Evolutionary conservation across 2,113 vertebrate genomes (phyloP), one percentile per base, ranked within the genome.

Genomic region (Catharus bicknelli): DNA sequence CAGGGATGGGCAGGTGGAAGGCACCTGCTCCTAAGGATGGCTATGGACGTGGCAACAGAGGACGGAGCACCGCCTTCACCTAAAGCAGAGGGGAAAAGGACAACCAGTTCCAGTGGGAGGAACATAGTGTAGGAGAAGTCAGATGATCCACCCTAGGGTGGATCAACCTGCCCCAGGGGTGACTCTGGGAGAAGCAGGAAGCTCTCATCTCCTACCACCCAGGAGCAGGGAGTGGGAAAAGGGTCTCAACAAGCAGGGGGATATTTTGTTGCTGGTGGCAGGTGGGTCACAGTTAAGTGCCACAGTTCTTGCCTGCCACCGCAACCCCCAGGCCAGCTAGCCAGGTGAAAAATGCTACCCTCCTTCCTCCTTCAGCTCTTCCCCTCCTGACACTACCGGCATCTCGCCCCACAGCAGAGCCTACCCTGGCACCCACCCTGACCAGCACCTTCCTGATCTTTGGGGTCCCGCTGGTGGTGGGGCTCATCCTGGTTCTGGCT

Each of bases 401-500:
- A 3, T 94, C 91, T 96, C 1, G 0, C 27, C 69, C 75, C 83
- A 86, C 96, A 95, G 92, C 92, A 91, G 83, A 95, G 15, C 87
- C 91, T 1, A 14, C 90, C 45, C 80, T 61, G 29, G 66, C 13
- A 2, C 83, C 95, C 42, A 42, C 55, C 4, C 36, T 85, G 53
- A 51, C 36, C 66, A 90, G 45, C 72, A 82, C 64, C 15, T 58
- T 82, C 63, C 58, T 95, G 58, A 63, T 53, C 72, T 79, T 90
- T 0, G 93, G 70, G 14, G 20, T 96, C 78, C 90, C 40, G 0
- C 51, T 18, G 1, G 34, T 64, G 21, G 64, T 83, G 64, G 92
- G 19, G 26, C 1, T 94, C 14, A 21, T 94, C 72, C 72, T 97
- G 70, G 7, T 38, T 36, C 53, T 96, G 67, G 83, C 61, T 16